Percentiles rank a stretch among this genome's conserved stretches.
These are phyloP conservation scores for Crotalus adamanteus DNA, from an alignment of 2,797 vertebrate species.

Conservation along the genomic window DNA sequence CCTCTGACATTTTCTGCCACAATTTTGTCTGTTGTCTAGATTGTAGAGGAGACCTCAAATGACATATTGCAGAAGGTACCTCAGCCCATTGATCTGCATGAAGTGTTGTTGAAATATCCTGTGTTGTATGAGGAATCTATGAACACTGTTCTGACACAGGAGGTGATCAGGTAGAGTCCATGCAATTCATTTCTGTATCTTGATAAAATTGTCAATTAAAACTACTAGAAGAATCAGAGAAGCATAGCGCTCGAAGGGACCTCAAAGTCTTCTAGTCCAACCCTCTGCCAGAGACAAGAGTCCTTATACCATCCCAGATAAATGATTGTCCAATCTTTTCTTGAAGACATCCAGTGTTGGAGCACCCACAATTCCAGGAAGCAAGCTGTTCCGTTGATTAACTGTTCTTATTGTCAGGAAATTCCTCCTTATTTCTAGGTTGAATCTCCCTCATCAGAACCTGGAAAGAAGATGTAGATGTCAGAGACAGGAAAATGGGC, in stretches of 20 bases:
- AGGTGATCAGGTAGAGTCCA: conserved; percentile 83
- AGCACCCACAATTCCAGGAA: neutral
- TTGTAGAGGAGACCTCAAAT: conserved; percentile 79
- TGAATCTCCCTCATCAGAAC: no score
- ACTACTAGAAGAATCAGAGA: neutral
- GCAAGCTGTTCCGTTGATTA: no score
- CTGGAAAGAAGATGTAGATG: neutral
- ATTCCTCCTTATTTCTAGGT: no score
- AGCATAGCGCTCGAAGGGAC: neutral
- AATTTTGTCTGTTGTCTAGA: conserved; percentile 64
- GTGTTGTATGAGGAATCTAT: conserved; percentile 90
- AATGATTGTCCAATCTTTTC: neutral
- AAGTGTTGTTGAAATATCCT: conserved; percentile 80
- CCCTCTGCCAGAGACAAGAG: neutral
- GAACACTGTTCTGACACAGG: conserved; percentile 90
- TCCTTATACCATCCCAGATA: neutral
- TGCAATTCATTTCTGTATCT: neutral
- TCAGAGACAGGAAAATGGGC: neutral
- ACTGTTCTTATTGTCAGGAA: no score
- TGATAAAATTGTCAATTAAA: neutral
- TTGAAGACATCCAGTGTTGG: neutral
- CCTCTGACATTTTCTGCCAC: neutral
- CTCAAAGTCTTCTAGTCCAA: neutral
- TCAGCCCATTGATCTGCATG: conserved; percentile 68
- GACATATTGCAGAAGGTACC: conserved; percentile 80